Base-by-base conservation (phyloP, 2,888 invertebrate genomes). In the Drosophila prolongata region DNA sequence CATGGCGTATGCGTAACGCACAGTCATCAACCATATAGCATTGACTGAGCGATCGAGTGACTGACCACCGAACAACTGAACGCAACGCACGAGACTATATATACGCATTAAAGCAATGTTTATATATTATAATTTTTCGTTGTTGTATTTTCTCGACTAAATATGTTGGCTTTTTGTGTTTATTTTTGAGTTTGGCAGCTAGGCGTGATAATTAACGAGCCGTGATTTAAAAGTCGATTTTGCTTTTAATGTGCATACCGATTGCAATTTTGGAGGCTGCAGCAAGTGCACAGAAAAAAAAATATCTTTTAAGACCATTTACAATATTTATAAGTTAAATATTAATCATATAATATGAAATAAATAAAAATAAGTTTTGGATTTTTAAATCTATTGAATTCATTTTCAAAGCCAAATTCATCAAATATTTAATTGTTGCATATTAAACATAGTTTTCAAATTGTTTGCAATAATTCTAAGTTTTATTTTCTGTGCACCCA, bases 171-270 rank as follows among this genome's bases (percentile, higher is more conserved):
- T 54, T 50, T 57, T 70, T 13, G n/a, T 76, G 42, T 66, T 59
- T 58, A 65, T 47, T 76, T 65, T 75, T 35, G 35, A 37, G 59
- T 70, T 75, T 67, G 65, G 74, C 72, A 71, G 59, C 46, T 59
- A 86, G 87, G 86, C 86, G 89, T 83, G 83, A 88, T 82, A 88
- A 82, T 85, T 89, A 86, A 89, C 89, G 71, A 86, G 83, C 75
- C 68, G 82, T 74, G 72, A 72, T 68, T 78, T 84, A 65, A 80
- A 73, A 75, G 19, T 73, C 82, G 64, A 81, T 76, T 89, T 49
- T 78, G 52, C 74, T 76, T 35, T 68, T 62, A 86, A 77, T 79
- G 86, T 77, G 77, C 65, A 74, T 55, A 69, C 57, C 62, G 44
- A 67, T 84, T 87, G 87, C 87, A 76, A 30, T 73, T 69, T 88